phyloP scores from a whole-genome alignment of 2,888 invertebrate genomes.

The Chrysodeixis includens region DNA sequence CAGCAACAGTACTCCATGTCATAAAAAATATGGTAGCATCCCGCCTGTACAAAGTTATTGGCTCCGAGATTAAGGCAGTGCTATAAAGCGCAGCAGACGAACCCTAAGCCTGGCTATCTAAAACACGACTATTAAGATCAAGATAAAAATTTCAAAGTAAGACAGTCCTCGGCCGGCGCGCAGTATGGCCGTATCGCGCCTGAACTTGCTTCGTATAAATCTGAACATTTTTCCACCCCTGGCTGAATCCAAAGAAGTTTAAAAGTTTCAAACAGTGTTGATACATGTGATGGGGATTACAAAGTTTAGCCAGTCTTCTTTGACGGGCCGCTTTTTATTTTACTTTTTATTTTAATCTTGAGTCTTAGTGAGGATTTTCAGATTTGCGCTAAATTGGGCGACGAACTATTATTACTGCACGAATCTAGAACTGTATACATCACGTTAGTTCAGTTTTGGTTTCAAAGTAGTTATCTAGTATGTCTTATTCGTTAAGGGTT shows the following conservation, averaged over 20 bases:
- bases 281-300: slow-evolving; percentile 73
- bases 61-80: not conserved
- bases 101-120: not conserved
- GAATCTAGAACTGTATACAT: slow-evolving; percentile 28
- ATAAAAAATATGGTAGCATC: not conserved
- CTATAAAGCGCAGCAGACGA: slow-evolving; percentile 4
- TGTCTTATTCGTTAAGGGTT: too few species aligned
- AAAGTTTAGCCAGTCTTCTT: slow-evolving; percentile 55
- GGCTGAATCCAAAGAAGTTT: slow-evolving; percentile 70
- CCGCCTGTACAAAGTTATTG: not conserved
- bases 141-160: slow-evolving; percentile 18
- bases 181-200: slow-evolving; percentile 38
- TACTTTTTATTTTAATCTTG: slow-evolving; percentile 51
- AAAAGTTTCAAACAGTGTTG: slow-evolving; percentile 72
- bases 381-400: slow-evolving; percentile 9
- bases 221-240: slow-evolving; percentile 71
- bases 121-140: slow-evolving; percentile 7
- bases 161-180: slow-evolving; percentile 11
- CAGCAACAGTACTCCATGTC: too few species aligned
- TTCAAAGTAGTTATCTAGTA: slow-evolving; percentile 3
- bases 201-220: slow-evolving; percentile 65
- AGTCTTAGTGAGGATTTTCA: slow-evolving; percentile 15
- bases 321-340: slow-evolving; percentile 53
- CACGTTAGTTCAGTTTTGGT: slow-evolving; percentile 30
- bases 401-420: not conserved